Conservation (phyloP, 2,113 vertebrate genomes). For the Symphodus melops region DNA sequence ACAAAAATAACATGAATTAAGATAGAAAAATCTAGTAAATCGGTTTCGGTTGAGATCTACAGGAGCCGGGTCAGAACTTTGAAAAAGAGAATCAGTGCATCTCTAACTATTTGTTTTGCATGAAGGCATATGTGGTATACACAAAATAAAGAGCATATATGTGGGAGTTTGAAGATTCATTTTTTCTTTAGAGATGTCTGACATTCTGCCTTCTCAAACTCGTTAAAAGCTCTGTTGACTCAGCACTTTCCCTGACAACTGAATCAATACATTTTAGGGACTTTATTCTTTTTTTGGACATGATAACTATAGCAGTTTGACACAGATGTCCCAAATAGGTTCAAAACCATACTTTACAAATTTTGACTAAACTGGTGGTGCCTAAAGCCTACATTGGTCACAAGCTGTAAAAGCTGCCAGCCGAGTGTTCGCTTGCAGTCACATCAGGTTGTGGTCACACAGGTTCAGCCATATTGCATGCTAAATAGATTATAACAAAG, state of each 20-base stretch:
- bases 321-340: neutral
- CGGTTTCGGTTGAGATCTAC: too few relatives aligned
- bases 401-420: slow-evolving; percentile 19
- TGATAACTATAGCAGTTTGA: neutral
- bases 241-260: neutral
- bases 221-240: neutral
- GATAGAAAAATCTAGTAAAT: too few relatives aligned
- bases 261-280: neutral
- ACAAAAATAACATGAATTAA: too few relatives aligned
- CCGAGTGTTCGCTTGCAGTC: slow-evolving; percentile 19
- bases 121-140: neutral
- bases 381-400: slow-evolving; percentile 15
- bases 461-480: slow-evolving; percentile 59
- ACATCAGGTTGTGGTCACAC: slow-evolving; percentile 46
- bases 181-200: neutral
- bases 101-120: neutral
- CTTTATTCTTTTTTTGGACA: neutral
- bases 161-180: neutral
- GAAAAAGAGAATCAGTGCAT: too few relatives aligned
- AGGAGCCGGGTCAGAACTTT: too few relatives aligned
- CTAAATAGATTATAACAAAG: slow-evolving; percentile 73
- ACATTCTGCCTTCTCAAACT: neutral
- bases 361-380: slow-evolving; percentile 7
- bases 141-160: neutral
- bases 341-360: neutral